Evolutionary conservation across 2,797 vertebrate species (phyloP), one percentile per base, ranked within the genome.

Genomic region (Xenentodon cancila): DNA sequence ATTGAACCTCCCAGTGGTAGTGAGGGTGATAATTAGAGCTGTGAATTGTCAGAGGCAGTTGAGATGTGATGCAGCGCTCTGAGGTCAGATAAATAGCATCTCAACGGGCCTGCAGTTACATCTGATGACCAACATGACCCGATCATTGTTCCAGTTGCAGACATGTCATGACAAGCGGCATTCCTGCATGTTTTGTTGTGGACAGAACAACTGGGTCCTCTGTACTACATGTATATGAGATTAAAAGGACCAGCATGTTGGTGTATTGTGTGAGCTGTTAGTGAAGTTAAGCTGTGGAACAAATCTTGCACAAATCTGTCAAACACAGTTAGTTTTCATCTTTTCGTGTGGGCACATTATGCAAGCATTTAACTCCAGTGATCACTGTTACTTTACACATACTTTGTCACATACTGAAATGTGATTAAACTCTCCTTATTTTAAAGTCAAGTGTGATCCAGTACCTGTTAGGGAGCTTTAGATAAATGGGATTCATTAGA

Each of bases 141-240:
- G 64, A 68, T 79, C 9, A 57, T 77, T 34, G 19, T 25, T 65
- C 3, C 61, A 66, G 68, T 68, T 65, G 53, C 59, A 49, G 50
- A 70, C 66, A 20, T 46, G 54, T 53, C 52, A 56, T 12, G 21
- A 62, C 67, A 46, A 7, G 60, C 55, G 9, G 27, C 71, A 70
- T 73, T 83, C 37, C 48, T 61, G 11, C 18, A 30, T 42, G 9
- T 73, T 71, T 63, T 44, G 30, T 67, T 65, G 8, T 58, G 49
- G 43, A 48, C 9, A 4, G 12, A 47, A 32, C 1, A 63, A 40
- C 15, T 3, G 15, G 34, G 16, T 22, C 18, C 54, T 68, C 18
- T 54, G 37, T 8, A 5, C 47, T 45, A 40, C 47, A 9, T 32
- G n/a, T 19, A 5, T 50, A 3, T 6, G 45, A 34, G 13, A 21